phyloP scores from a whole-genome alignment of 2,113 vertebrate species.

The Chionomys nivalis region DNA sequence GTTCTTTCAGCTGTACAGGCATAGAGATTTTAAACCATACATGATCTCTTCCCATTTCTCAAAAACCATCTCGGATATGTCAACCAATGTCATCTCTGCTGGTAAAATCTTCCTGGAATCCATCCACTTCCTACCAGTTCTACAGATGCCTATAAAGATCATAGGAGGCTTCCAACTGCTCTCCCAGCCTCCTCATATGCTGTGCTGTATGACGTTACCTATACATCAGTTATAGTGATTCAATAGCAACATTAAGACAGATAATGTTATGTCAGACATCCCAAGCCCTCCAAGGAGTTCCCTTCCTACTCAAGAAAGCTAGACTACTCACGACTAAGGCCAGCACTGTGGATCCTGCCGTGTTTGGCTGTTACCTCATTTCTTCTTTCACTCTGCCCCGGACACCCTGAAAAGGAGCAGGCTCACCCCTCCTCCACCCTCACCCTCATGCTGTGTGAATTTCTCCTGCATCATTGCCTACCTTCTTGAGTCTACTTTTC shows the following conservation, averaged over 20 bases:
- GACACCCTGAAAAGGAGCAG: neutral
- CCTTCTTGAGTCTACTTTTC: neutral
- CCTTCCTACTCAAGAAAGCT: neutral
- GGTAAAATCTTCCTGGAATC: neutral
- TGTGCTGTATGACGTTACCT: neutral
- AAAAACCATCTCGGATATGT: neutral
- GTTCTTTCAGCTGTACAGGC: neutral
- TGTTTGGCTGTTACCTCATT: neutral
- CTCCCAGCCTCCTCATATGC: neutral
- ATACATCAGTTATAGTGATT: neutral
- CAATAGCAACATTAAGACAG: neutral
- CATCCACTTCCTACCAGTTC: neutral
- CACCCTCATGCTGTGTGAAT: neutral
- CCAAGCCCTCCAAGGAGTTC: neutral
- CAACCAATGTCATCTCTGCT: neutral
- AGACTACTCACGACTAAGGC: no score
- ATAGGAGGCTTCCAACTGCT: neutral
- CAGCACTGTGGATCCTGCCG: rapidly evolving
- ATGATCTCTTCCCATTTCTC: neutral
- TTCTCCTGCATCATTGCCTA: neutral
- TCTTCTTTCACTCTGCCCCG: neutral
- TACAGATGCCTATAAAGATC: neutral
- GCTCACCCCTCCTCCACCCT: neutral
- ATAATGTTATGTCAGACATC: neutral
- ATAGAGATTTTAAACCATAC: neutral